Evolutionary conservation across 2,113 vertebrate genomes (phyloP), one percentile per base, ranked within the genome.

Genomic region (Gracilinanus agilis): DNA sequence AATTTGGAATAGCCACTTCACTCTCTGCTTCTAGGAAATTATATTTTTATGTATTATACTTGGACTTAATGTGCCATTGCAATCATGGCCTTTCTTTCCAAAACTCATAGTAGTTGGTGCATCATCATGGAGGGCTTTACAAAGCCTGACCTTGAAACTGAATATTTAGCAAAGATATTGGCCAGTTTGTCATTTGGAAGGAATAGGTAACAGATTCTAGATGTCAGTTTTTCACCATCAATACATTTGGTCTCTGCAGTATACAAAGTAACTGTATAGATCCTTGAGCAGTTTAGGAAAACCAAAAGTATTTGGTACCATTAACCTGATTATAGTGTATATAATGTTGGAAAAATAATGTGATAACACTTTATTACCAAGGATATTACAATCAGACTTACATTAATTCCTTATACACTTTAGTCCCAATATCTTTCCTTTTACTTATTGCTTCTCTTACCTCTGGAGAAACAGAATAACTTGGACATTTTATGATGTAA

Each of bases 81-180:
- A 89, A 88, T 95, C 9, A 2, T 24, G n/a, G 91, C 61, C 49
- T 75, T 40, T 83, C 61, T 90, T 24, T 94, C 9, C 19, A 49
- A 58, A 29, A 9, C 90, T 24, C 9, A 16, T 40, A 40, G 19
- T 23, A 40, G 19, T 83, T 40, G 67, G 16, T 40, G 40, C 34
- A 2, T 95, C 27, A 1, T 21, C 4, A 0, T 2, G 24, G 24
- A 67, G 92, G 53, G 92, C 89, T 29, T 0, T 0, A 13, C 44
- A 49, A 44, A 90, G 90, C 44, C 90, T 0, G 44, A 95, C 95
- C 90, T 89, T 94, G 96, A 92, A 96, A 92, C 49, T 75, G 92
- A 90, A 54, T 27, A n/a, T 90, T 96, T 90, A 92, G 97, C 55
- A 29, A 27, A 95, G 90, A 29, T 24, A 0, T 23, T 44, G 75